These are phyloP conservation scores for Escarpia spicata DNA, from an alignment of 2,888 invertebrate genomes.

Conservation along the genomic window DNA sequence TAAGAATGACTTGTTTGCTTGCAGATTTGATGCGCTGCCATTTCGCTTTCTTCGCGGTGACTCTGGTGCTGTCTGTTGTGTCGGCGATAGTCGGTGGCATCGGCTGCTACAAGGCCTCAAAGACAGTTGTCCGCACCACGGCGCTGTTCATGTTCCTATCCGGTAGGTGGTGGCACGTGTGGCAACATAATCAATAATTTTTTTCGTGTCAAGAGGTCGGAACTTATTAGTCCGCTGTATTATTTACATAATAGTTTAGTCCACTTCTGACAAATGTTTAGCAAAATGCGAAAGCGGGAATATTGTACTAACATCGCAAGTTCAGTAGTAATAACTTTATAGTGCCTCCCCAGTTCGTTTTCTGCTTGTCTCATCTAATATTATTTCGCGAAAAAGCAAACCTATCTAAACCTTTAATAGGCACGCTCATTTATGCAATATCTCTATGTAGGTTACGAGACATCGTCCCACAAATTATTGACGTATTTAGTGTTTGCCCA, in stretches of 20 bases:
- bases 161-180: not conserved
- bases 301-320: not conserved
- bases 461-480: too few relatives aligned
- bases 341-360: not conserved
- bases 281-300: not conserved
- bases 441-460: too few relatives aligned
- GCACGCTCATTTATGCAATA: too few relatives aligned
- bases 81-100: conserved; percentile 96
- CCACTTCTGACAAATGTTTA: not conserved
- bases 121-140: conserved; percentile 24
- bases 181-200: not conserved
- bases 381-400: too few relatives aligned
- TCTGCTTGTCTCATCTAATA: too few relatives aligned
- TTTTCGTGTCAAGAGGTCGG: not conserved
- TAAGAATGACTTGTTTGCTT: conserved; percentile 34
- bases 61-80: conserved; percentile 89
- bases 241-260: too few relatives aligned
- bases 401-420: too few relatives aligned
- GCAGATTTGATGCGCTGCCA: conserved; percentile 89
- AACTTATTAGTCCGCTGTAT: too few relatives aligned
- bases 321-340: not conserved
- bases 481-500: too few relatives aligned
- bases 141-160: conserved; percentile 73
- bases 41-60: conserved; percentile 91
- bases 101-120: conserved; percentile 79